Evolutionary conservation across 2,888 invertebrate species (phyloP).

Genomic region (Cryptus armator): DNA sequence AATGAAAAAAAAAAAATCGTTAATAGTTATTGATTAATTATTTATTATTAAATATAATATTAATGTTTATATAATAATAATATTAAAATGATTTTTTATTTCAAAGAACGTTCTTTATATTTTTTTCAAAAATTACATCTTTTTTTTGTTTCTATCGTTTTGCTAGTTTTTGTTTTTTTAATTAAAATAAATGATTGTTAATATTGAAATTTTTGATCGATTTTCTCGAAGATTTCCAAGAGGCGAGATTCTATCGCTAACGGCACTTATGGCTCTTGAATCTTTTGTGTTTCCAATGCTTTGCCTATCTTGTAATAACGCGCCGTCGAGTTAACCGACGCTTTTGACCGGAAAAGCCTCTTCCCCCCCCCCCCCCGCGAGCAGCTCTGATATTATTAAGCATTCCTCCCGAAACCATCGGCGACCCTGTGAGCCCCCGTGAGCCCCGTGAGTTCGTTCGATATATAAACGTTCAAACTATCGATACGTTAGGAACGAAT

Average conservation of each 20-base stretch:
- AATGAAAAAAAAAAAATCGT: background rate
- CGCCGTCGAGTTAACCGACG: constrained; percentile 51
- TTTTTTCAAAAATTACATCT: too few species aligned
- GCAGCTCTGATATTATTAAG: constrained; percentile 80
- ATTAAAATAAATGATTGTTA: background rate
- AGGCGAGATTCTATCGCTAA: background rate
- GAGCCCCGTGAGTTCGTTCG: constrained; percentile 54
- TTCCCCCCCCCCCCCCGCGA: constrained; percentile 62
- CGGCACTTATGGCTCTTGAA: background rate
- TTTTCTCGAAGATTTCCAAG: background rate
- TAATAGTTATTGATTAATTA: too few species aligned
- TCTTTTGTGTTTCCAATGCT: constrained; percentile 30
- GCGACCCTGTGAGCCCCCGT: constrained; percentile 66
- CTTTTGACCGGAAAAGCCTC: constrained; percentile 75
- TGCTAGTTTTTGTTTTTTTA: too few species aligned
- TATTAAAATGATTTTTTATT: too few species aligned
- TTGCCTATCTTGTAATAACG: constrained; percentile 75
- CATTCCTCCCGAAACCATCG: constrained; percentile 78
- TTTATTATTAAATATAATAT: too few species aligned
- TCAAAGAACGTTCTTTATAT: too few species aligned
- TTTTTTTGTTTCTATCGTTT: too few species aligned
- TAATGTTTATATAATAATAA: too few species aligned
- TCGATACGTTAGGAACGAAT: constrained; percentile 81
- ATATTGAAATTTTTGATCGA: background rate
- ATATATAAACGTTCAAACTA: constrained; percentile 81